Conservation (phyloP, 2,113 vertebrate genomes). For the Pangasianodon hypophthalmus region DNA sequence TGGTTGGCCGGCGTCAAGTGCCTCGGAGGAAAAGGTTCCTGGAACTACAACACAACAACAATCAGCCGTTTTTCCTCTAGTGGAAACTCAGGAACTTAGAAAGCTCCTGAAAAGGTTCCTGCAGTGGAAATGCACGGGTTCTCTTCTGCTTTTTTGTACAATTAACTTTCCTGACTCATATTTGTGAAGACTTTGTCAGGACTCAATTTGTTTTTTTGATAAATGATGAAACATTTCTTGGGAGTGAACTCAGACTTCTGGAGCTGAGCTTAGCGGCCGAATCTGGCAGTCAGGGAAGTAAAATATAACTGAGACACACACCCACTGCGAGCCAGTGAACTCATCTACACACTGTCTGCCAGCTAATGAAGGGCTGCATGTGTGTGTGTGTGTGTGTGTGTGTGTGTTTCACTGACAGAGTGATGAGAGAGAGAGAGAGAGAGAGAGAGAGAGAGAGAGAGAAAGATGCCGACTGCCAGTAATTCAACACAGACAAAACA, state of each 20-base stretch:
- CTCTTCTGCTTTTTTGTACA: background rate
- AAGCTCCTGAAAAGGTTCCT: background rate
- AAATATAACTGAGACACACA: conserved; percentile 23
- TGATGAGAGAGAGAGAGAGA: conserved; percentile 49
- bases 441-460: conserved; percentile 41
- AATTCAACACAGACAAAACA: conserved; percentile 59
- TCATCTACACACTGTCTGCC: conserved; percentile 21
- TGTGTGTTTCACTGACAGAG: conserved; percentile 14
- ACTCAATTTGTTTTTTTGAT: background rate
- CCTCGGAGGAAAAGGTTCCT: background rate
- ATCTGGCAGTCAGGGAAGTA: conserved; percentile 7
- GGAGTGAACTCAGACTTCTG: background rate
- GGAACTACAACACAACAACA: background rate
- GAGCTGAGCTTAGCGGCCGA: background rate
- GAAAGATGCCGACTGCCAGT: conserved; percentile 49
- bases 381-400: background rate
- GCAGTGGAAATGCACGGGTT: background rate
- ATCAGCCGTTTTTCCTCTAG: background rate
- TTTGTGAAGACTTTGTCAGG: background rate
- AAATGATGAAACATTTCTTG: background rate
- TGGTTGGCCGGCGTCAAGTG: background rate
- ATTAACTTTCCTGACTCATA: background rate
- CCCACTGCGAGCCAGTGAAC: conserved; percentile 24
- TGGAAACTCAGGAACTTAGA: background rate
- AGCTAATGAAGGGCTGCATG: conserved; percentile 1